Conservation (phyloP, 2,888 invertebrate species). For the Netelia fuscicornis region DNA sequence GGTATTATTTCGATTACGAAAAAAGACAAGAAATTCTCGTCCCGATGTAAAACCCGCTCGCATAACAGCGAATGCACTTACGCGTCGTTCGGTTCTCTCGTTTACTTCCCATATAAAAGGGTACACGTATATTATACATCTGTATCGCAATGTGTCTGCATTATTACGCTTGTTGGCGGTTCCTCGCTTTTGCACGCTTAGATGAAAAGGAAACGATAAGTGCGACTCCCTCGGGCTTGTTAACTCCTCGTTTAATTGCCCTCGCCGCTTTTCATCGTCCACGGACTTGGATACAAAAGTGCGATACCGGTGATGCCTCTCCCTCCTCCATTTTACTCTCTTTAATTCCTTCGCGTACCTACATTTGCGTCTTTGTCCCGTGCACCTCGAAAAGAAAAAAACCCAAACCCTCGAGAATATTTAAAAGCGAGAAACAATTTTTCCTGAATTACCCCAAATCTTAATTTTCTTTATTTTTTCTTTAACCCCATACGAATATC, state of each 20-base stretch:
- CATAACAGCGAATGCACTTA: slow-evolving; percentile 59
- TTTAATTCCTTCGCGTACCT: slow-evolving; percentile 23
- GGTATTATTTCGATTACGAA: slow-evolving; percentile 3
- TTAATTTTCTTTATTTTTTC: too few relatives aligned
- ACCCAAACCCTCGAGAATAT: not conserved
- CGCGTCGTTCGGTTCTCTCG: slow-evolving; percentile 48
- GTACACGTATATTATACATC: slow-evolving; percentile 18
- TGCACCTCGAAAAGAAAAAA: not conserved
- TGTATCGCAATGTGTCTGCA: slow-evolving; percentile 58
- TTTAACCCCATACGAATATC: too few relatives aligned
- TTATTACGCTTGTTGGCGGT: slow-evolving; percentile 78
- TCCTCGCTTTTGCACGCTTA: slow-evolving; percentile 76
- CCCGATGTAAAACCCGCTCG: slow-evolving; percentile 40
- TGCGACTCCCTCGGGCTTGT: slow-evolving; percentile 79
- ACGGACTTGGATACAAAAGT: slow-evolving; percentile 72
- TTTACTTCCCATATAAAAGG: slow-evolving; percentile 41
- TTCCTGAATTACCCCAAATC: not conserved
- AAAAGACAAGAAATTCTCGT: slow-evolving; percentile 28
- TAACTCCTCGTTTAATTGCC: slow-evolving; percentile 83
- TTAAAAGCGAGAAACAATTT: not conserved
- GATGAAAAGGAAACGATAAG: slow-evolving; percentile 84
- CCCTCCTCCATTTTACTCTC: slow-evolving; percentile 54
- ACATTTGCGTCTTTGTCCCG: slow-evolving; percentile 31
- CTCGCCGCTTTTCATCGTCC: slow-evolving; percentile 81
- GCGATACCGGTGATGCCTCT: slow-evolving; percentile 74